Evolutionary conservation across 2,113 vertebrate genomes (phyloP), one percentile per base, ranked within the genome.

Genomic region (Pithys albifrons): DNA sequence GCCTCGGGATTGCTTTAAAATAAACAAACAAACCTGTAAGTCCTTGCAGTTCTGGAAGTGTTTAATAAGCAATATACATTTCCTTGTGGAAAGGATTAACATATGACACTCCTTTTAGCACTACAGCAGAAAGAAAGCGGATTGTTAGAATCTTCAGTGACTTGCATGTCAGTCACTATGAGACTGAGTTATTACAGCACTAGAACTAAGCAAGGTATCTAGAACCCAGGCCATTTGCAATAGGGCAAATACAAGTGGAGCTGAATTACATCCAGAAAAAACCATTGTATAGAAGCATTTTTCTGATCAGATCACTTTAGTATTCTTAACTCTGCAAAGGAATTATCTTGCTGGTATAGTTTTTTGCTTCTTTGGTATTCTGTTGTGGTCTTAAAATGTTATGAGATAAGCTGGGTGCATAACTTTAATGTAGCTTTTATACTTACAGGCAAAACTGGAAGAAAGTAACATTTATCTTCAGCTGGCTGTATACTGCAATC

Each of bases 1-100:
- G 99, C 51, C 99, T 98, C 29, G 99, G 99, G 75, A 99, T 98
- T 55, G 89, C 99, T 99, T 95, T 22, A 45, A 61, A 18, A 12
- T 43, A 58, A 69, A 31, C 37, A 25, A 52, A 22, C 45, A 35
- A 41, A 12, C 8, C 8, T 8, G 12, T 55, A n/a, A 74, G 29
- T 28, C 11, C 49, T 39, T 49, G 12, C 7, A 51, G 20, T 64
- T 67, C 27, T 88, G 86, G 16, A 73, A 70, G 58, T 35, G 14
- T 25, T 66, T 86, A 24, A 71, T 71, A 86, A 77, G 2, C 12
- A 27, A 67, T 7, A 43, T 10, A 15, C 12, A 23, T 49, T 74
- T 51, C 4, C 70, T 27, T 54, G 9, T 9, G 8, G 18, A 80
- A 86, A 86, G 31, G 12, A 81, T 58, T 74, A n/a, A 69, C 0